A percentile compares a stretch with the other conserved stretches of the same genome.
Conservation (phyloP, 2,888 invertebrate species). For the Acanthoscelides obtectus region DNA sequence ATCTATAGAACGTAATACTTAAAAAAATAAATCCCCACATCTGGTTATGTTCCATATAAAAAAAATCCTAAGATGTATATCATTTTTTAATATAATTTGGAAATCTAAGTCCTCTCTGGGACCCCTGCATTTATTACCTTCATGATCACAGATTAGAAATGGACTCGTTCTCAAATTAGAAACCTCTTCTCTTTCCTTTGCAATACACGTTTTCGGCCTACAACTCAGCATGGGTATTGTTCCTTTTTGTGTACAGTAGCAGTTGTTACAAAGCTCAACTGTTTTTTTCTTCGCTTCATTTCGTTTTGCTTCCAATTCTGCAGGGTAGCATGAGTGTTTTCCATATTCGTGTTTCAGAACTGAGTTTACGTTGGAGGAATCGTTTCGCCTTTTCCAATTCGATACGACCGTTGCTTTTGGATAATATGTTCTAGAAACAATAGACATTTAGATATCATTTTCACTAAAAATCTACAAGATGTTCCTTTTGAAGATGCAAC, state of each 20-base stretch:
- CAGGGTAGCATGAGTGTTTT: slow-evolving; percentile 2
- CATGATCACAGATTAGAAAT: not conserved
- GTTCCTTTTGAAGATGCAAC: no score
- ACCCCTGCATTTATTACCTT: no score
- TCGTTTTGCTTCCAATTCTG: not conserved
- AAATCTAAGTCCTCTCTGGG: no score
- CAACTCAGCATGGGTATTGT: slow-evolving; percentile 19
- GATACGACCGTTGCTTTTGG: slow-evolving; percentile 8
- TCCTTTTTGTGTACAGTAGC: slow-evolving; percentile 23
- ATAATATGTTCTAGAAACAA: slow-evolving; percentile 9
- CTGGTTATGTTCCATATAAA: no score
- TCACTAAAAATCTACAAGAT: no score
- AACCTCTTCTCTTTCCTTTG: slow-evolving; percentile 7
- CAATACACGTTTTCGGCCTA: slow-evolving; percentile 21
- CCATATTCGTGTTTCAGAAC: slow-evolving; percentile 5
- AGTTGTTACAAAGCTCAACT: slow-evolving; percentile 20
- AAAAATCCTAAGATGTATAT: no score
- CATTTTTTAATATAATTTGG: no score
- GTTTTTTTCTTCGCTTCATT: slow-evolving; percentile 9
- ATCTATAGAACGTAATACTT: no score
- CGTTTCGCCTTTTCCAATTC: slow-evolving; percentile 23
- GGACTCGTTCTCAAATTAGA: slow-evolving; percentile 2
- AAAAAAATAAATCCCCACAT: no score
- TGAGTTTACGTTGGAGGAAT: slow-evolving; percentile 23
- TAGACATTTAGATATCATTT: no score